These are phyloP conservation scores for Platypus cylindrus DNA, from an alignment of 2,888 invertebrate species.

Conservation along the genomic window DNA sequence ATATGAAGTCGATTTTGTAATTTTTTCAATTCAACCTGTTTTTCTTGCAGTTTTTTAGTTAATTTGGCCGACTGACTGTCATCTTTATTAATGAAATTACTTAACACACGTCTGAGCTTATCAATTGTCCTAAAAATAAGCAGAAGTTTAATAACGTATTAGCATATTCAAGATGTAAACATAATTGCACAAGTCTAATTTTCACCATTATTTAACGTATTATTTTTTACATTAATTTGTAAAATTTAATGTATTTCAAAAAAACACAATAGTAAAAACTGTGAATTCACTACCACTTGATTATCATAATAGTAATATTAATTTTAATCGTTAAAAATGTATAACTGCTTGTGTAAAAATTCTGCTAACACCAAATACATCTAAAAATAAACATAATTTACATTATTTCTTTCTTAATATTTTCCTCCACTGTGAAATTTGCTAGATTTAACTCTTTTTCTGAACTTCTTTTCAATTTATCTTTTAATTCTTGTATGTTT, in stretches of 20 bases:
- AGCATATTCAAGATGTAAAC: not conserved
- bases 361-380: too few relatives aligned
- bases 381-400: conserved; percentile 2
- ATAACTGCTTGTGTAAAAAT: not conserved
- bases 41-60: conserved; percentile 1
- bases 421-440: conserved; percentile 8
- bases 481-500: conserved; percentile 4
- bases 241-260: too few relatives aligned
- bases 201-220: not conserved
- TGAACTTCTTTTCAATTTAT: conserved; percentile 7
- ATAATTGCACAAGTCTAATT: not conserved
- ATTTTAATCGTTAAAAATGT: not conserved
- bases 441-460: conserved; percentile 6
- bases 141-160: not conserved
- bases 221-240: too few relatives aligned
- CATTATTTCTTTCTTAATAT: conserved; percentile 5
- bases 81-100: not conserved
- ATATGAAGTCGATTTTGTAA: conserved; percentile 4
- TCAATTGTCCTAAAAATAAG: conserved; percentile 6
- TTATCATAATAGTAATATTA: too few relatives aligned
- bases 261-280: not conserved
- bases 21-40: conserved; percentile 1
- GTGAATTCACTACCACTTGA: too few relatives aligned
- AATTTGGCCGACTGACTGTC: not conserved
- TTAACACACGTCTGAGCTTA: not conserved